Conservation (phyloP, 2,113 vertebrate genomes). For the Sceloporus tristichus region DNA sequence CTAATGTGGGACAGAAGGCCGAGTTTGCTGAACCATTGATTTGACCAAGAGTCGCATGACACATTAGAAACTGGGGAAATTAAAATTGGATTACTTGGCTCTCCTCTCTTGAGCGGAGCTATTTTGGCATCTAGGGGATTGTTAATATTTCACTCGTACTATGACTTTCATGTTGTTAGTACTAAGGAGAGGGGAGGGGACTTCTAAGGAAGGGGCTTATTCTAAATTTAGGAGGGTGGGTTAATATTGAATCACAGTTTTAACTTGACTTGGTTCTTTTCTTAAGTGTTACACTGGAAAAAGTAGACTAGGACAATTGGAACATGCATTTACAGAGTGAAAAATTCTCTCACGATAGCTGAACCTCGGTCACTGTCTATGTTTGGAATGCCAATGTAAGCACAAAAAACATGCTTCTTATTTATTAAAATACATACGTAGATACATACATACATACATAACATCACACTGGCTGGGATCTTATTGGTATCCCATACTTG, state of each 20-base stretch:
- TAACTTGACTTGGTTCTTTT: constrained; percentile 45
- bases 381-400: constrained; percentile 24
- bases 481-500: too few species aligned
- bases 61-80: constrained; percentile 51
- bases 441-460: neutral
- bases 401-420: neutral
- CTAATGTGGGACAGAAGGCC: constrained; percentile 20
- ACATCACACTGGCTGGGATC: too few species aligned
- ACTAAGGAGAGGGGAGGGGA: neutral
- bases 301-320: constrained; percentile 4
- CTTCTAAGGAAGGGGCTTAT: constrained; percentile 20
- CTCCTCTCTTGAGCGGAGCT: constrained; percentile 22
- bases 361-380: neutral
- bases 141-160: constrained; percentile 58
- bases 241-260: neutral
- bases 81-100: constrained; percentile 53
- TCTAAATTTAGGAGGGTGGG: constrained; percentile 31
- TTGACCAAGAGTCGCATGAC: constrained; percentile 41
- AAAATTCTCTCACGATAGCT: constrained; percentile 13
- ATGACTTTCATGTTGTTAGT: constrained; percentile 4
- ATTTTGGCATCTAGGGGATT: constrained; percentile 38
- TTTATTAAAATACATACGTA: neutral
- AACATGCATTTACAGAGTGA: constrained; percentile 23
- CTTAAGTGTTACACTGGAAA: neutral
- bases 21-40: constrained; percentile 26